Base-by-base conservation (phyloP, 1,140 invertebrate species). In the Drosophila tropicalis region DNA sequence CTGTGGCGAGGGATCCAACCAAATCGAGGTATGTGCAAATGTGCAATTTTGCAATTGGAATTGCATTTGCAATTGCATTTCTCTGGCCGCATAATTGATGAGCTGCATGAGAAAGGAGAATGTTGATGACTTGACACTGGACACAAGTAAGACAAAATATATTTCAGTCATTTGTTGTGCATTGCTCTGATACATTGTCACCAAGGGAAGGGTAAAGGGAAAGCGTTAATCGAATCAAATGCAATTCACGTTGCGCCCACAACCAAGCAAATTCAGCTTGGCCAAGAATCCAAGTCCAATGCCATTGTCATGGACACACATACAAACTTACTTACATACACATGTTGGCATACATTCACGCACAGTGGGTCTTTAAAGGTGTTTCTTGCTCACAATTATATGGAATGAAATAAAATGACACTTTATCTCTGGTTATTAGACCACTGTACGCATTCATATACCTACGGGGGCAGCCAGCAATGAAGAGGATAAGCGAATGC, bases 191-290 rank as follows among this genome's bases (percentile, higher is more conserved):
- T 34, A 63, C 40, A 29, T 58, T 9, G 60, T 58, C 9, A 17
- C 15, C 9, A 29, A 29, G 25, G 25, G 5, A 51, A 10, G 9
- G 17, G 17, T 9, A 3, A 51, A 51, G 10, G 6, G 62, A 57
- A 57, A 54, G 47, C 68, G 76, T 67, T 79, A 79, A 79, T 72
- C 72, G 63, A 79, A 79, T 79, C 66, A 79, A 76, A 79, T 79
- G 76, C 76, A 72, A 56, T 60, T 62, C 76, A 79, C 72, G 76
- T 79, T 79, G 68, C 54, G 54, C 51, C 54, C 44, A 72, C 56
- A 61, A 72, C 54, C 60, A 55, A 25, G 44, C 44, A 19, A 51
- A 51, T 19, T 51, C 9, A 51, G 9, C 15, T 36, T 58, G 56
- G 56, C 32, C 56, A 58, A 58, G 56, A 36, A 6, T 5, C 32